Percentiles rank a stretch among this genome's conserved stretches.
These are phyloP conservation scores for Dendrolimus houi DNA, from an alignment of 2,888 invertebrate species.

Conservation along the genomic window DNA sequence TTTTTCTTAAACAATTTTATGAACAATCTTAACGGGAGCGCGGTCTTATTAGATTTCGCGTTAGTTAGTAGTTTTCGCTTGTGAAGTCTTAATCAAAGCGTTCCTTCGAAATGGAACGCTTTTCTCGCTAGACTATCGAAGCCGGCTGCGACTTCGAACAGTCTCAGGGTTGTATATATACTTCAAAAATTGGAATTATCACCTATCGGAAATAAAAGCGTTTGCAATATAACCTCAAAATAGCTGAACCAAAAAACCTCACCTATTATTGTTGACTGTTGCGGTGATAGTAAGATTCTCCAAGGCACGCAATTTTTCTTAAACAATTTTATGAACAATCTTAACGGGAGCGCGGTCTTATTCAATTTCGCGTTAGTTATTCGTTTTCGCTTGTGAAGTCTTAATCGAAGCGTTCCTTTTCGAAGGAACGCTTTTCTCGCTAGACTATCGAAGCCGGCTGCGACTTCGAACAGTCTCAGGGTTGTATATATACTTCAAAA, in stretches of 20 bases:
- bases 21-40: too few species aligned
- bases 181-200: too few species aligned
- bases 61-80: constrained; percentile 4
- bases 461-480: constrained; percentile 51
- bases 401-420: constrained; percentile 50
- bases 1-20: too few species aligned
- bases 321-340: constrained; percentile 21
- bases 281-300: constrained; percentile 62
- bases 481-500: constrained; percentile 17
- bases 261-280: constrained; percentile 47
- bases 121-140: constrained; percentile 13
- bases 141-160: too few species aligned
- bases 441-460: constrained; percentile 49
- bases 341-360: constrained; percentile 10
- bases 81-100: too few species aligned
- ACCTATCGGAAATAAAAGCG: too few species aligned
- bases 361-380: constrained; percentile 17
- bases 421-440: constrained; percentile 36
- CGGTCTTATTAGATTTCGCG: too few species aligned
- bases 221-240: too few species aligned
- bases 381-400: constrained; percentile 25
- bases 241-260: constrained; percentile 14
- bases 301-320: too few species aligned
- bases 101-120: too few species aligned
- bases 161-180: too few species aligned